Evolutionary conservation across 2,113 vertebrate genomes (phyloP), one percentile per base, ranked within the genome.

Genomic region (Toxotes jaculatrix): DNA sequence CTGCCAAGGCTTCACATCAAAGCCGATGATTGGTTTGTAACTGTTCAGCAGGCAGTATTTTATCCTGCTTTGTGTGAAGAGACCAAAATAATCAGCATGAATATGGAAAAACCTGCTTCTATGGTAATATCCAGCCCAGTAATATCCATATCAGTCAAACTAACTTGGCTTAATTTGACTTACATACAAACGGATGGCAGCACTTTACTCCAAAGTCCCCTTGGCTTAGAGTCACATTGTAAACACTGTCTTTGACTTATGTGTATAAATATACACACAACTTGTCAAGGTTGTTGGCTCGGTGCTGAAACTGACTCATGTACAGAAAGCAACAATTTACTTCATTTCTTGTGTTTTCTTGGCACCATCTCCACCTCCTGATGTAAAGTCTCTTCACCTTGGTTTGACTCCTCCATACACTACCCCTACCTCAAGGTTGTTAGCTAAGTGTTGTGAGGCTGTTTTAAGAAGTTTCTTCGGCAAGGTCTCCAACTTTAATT

Each of bases 1-100:
- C 83, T 93, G 89, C 91, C 89, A 93, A 92, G 90, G 88, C 89
- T 91, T 88, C 89, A 91, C 92, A 92, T 94, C 91, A 94, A 94
- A 94, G 92, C 91, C 57, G 65, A 77, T 89, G 90, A 92, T 91
- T 91, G 86, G 88, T 91, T 90, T 83, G 84, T 90, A 87, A 93
- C 90, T 87, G 91, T 91, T 92, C 80, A 73, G 90, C 78, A 89
- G 88, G 88, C 90, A 84, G 89, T 88, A 90, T 93, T 93, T 93
- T 87, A 91, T 89, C 84, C 91, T 69, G 82, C 85, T 89, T 91
- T 93, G 89, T 91, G 89, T 87, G 83, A 82, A 89, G 82, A 92
- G 88, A 93, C 91, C 80, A 90, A 93, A 93, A 93, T 93, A 94
- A 93, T 93, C 91, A 90, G 86, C 88, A 93, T 94, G 90, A 94